These are phyloP conservation scores for Campylomormyrus tamandua DNA, from an alignment of 2,113 vertebrate species.

Conservation along the genomic window DNA sequence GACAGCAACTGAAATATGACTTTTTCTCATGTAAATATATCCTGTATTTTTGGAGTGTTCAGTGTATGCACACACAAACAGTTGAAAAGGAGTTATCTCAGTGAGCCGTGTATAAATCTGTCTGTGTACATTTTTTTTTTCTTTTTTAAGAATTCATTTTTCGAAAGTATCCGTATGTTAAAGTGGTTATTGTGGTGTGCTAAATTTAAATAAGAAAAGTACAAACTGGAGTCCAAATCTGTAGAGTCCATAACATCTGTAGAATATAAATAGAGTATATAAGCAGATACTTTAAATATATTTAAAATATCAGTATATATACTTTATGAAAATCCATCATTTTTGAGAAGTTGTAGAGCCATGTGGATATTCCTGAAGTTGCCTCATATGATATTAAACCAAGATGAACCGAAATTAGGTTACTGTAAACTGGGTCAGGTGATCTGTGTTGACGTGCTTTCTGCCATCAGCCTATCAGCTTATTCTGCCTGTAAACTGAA, in stretches of 20 bases:
- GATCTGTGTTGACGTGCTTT: not conserved
- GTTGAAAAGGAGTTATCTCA: not conserved
- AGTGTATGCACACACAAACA: not conserved
- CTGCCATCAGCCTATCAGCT: not conserved
- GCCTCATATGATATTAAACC: not conserved
- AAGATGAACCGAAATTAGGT: not conserved
- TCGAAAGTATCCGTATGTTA: not conserved
- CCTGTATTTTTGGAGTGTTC: not conserved
- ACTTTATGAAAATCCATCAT: not conserved
- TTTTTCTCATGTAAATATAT: not conserved
- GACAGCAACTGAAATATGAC: not conserved
- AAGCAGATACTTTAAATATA: not conserved
- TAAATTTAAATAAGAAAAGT: slow-evolving; percentile 40
- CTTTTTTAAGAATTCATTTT: slow-evolving; percentile 4
- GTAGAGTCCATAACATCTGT: slow-evolving; percentile 47
- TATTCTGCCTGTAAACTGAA: not conserved
- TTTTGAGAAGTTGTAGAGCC: not conserved
- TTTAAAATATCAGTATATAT: not conserved
- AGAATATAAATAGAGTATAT: slow-evolving; percentile 26
- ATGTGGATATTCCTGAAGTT: not conserved
- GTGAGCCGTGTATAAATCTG: not conserved
- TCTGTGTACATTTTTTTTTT: not conserved
- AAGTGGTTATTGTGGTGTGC: slow-evolving; percentile 33
- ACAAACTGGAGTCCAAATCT: slow-evolving; percentile 62
- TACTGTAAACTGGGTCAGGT: not conserved